Evolutionary conservation across 1,140 invertebrate genomes (phyloP), one percentile per base, ranked within the genome.

Genomic region (Globodera rostochiensis): DNA sequence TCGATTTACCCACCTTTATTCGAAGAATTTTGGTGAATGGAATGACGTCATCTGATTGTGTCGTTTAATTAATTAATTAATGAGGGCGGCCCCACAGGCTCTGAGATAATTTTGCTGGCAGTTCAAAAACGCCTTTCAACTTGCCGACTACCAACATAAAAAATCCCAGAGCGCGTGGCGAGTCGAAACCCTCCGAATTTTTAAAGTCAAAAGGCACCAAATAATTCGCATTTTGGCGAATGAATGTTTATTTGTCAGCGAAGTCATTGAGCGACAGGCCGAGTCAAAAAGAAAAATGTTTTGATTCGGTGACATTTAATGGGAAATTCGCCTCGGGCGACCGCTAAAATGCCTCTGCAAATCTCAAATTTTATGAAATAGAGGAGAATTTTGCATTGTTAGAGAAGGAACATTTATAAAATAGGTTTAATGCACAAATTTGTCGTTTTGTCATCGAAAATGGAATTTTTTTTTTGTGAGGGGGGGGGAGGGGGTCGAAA

Each of bases 91-190:
- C 74, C 15, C 11, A 49, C 60, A 57, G 21, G 79, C 71, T 45
- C 79, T 78, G 79, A 80, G 79, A 80, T 74, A 36, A 53, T 49
- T 69, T 64, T 81, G 80, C 78, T 69, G 73, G 73, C 67, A 67
- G 74, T 69, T 81, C 45, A 67, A 70, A 36, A 19, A 19, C 57
- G 19, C 5, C 19, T 25, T 67, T 75, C 25, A 67, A 49, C 49
- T 36, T 36, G 36, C 49, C 60, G 36, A 75, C 73, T 81, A 81
- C 80, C 80, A 81, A 81, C 75, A 81, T 81, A 81, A 81, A 81
- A 81, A 81, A 81, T 81, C 80, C 80, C 80, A 81, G 80, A 81
- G 47, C 80, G 8, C 53, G 25, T 21, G 25, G 25, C 36, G 49
- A 8, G 57, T 15, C 19, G 9, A 5, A 60, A 60, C 36, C 36